These are phyloP conservation scores for Drosophila hamatofila DNA, from an alignment of 2,888 invertebrate genomes.

Conservation along the genomic window DNA sequence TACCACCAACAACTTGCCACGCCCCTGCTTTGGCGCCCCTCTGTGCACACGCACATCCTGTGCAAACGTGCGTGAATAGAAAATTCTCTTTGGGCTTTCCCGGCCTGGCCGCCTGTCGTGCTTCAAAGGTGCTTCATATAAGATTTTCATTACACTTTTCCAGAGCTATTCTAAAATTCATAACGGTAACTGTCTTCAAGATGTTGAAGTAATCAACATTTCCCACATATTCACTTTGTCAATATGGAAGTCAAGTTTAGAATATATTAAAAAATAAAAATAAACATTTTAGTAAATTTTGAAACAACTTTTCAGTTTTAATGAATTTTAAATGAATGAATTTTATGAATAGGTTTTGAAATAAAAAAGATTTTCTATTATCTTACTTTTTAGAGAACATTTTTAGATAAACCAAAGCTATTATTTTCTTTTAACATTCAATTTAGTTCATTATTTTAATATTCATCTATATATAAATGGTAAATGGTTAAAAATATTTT, in stretches of 20 bases:
- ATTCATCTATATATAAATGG: too few relatives aligned
- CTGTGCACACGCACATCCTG: constrained; percentile 14
- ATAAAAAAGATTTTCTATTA: too few relatives aligned
- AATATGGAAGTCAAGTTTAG: background rate
- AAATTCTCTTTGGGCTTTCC: constrained; percentile 45
- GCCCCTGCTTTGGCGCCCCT: background rate
- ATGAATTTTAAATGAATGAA: too few relatives aligned
- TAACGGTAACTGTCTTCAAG: background rate
- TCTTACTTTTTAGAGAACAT: too few relatives aligned
- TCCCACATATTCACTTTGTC: constrained; percentile 6
- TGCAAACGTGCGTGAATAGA: constrained; percentile 53
- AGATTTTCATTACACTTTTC: constrained; percentile 16
- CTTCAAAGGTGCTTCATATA: background rate
- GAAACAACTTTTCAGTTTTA: too few relatives aligned
- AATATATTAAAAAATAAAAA: background rate
- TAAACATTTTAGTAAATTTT: background rate
- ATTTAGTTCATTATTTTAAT: too few relatives aligned
- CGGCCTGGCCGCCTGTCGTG: constrained; percentile 1
- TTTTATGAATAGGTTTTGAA: too few relatives aligned
- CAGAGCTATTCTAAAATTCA: constrained; percentile 9
- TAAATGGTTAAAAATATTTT: too few relatives aligned
- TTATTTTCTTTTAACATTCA: too few relatives aligned
- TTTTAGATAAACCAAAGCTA: too few relatives aligned
- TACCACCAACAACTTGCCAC: constrained; percentile 1
- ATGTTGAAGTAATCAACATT: constrained; percentile 4